phyloP scores from a whole-genome alignment of 2,113 vertebrate genomes.

The Poeciliopsis occidentalis region DNA sequence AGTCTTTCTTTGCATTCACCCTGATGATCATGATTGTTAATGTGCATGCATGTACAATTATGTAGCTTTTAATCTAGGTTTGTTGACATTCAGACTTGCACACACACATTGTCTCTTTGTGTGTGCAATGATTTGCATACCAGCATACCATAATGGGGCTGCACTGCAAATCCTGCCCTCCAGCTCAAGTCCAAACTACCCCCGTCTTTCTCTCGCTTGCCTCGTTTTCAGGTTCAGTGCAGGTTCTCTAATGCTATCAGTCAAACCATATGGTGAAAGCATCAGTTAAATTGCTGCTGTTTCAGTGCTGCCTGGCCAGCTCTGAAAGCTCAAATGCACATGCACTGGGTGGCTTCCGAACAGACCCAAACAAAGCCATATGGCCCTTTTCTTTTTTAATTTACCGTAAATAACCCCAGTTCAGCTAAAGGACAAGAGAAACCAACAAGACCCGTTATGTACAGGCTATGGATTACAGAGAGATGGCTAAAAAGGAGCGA shows the following conservation, averaged over 20 bases:
- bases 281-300: slow-evolving; percentile 78
- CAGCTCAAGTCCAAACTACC: slow-evolving; percentile 35
- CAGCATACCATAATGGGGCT: slow-evolving; percentile 41
- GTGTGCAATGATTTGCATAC: slow-evolving; percentile 48
- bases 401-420: slow-evolving; percentile 46
- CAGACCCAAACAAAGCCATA: slow-evolving; percentile 68
- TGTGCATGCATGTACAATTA: slow-evolving; percentile 39
- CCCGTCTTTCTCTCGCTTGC: slow-evolving; percentile 28
- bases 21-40: slow-evolving; percentile 41
- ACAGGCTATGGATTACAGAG: slow-evolving; percentile 23
- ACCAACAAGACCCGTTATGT: slow-evolving; percentile 40
- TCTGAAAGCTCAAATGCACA: slow-evolving; percentile 18
- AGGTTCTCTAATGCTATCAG: slow-evolving; percentile 76
- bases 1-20: slow-evolving; percentile 29
- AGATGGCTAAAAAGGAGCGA: background rate
- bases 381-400: slow-evolving; percentile 49
- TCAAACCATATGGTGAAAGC: slow-evolving; percentile 73
- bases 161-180: slow-evolving; percentile 57
- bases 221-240: slow-evolving; percentile 69
- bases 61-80: slow-evolving; percentile 1
- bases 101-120: slow-evolving; percentile 16
- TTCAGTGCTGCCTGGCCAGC: slow-evolving; percentile 58
- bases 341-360: slow-evolving; percentile 39
- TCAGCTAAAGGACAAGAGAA: slow-evolving; percentile 57
- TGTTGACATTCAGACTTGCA: slow-evolving; percentile 4